phyloP scores from a whole-genome alignment of 1,140 invertebrate species.

The Drosophila lacteicornis region DNA sequence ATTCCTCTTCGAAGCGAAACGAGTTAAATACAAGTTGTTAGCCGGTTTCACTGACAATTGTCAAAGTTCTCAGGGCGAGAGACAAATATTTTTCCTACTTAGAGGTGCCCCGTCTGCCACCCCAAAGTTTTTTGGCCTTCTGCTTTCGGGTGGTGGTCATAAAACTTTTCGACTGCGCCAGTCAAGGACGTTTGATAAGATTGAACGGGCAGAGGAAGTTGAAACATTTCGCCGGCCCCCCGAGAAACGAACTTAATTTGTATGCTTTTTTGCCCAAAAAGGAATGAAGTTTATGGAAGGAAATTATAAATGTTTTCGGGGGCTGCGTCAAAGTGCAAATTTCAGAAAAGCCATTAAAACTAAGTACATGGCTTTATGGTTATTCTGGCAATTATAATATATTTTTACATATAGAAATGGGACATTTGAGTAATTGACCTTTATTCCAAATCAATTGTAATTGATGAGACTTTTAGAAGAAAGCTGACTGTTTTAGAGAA shows the following conservation, averaged over 20 bases:
- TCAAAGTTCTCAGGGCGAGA: constrained; percentile 12
- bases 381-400: not conserved
- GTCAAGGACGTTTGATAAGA: constrained; percentile 52
- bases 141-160: constrained; percentile 21
- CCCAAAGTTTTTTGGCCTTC: constrained; percentile 14
- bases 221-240: constrained; percentile 18
- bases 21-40: constrained; percentile 28
- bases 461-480: too few relatives aligned
- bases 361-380: constrained; percentile 8
- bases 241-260: constrained; percentile 28
- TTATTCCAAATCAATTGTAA: too few relatives aligned
- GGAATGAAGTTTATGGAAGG: constrained; percentile 27
- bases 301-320: constrained; percentile 31
- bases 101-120: not conserved
- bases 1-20: constrained; percentile 21
- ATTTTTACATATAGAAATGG: not conserved
- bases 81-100: constrained; percentile 19
- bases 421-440: not conserved
- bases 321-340: constrained; percentile 7
- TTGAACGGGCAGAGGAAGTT: constrained; percentile 30
- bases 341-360: constrained; percentile 2
- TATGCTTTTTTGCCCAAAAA: not conserved
- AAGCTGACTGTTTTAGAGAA: too few relatives aligned
- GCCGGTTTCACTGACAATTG: constrained; percentile 15
- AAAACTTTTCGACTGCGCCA: constrained; percentile 41